Evolutionary conservation across 2,797 vertebrate species (phyloP).

Genomic region (Geotria australis): DNA sequence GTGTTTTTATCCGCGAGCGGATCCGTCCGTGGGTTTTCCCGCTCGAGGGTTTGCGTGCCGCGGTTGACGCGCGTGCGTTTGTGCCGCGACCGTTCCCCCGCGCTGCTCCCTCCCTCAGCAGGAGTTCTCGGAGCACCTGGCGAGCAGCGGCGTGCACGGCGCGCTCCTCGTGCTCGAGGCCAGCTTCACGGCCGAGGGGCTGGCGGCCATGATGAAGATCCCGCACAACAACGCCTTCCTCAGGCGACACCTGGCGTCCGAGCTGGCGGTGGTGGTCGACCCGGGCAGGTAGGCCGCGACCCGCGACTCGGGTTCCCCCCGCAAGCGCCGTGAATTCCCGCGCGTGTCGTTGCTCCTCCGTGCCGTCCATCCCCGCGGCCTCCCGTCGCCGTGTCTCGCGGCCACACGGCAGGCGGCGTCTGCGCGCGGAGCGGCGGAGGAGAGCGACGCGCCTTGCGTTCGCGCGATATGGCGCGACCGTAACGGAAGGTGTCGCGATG

Average conservation of each 20-base stretch:
- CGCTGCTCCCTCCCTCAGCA: constrained; percentile 2
- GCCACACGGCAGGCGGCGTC: too few relatives aligned
- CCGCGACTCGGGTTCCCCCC: too few relatives aligned
- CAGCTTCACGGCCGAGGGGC: constrained; percentile 34
- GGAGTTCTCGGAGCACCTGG: constrained; percentile 40
- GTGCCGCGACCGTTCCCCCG: not conserved
- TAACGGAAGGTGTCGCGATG: too few relatives aligned
- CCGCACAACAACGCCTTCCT: constrained; percentile 39
- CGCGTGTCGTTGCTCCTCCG: too few relatives aligned
- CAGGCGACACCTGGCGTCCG: constrained; percentile 35
- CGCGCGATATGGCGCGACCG: too few relatives aligned
- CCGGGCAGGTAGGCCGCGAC: constrained; percentile 15
- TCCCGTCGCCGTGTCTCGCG: too few relatives aligned
- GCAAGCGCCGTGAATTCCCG: too few relatives aligned
- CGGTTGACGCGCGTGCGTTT: not conserved
- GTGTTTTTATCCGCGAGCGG: too few relatives aligned
- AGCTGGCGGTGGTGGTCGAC: constrained; percentile 27
- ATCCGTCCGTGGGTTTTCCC: too few relatives aligned
- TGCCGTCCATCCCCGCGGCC: too few relatives aligned
- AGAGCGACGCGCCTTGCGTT: too few relatives aligned
- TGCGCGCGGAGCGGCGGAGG: too few relatives aligned
- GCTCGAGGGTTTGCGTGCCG: not conserved
- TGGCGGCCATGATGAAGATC: constrained; percentile 39
- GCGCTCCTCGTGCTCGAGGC: constrained; percentile 45
- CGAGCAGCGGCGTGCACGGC: constrained; percentile 36